Evolutionary conservation across 2,888 invertebrate genomes (phyloP), one percentile per base, ranked within the genome.

Genomic region (Ectemnius lituratus): DNA sequence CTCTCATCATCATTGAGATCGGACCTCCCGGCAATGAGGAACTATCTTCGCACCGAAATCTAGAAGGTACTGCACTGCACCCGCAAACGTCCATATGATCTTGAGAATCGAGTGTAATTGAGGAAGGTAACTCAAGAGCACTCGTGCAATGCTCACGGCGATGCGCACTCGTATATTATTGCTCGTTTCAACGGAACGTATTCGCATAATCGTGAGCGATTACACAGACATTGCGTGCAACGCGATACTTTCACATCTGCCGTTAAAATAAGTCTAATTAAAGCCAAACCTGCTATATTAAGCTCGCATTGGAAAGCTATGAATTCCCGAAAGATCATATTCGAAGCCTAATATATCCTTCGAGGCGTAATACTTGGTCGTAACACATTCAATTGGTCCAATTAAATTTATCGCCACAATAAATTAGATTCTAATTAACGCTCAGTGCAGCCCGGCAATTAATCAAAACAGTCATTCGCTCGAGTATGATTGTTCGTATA

Each of bases 1-100:
- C 66, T 70, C 68, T 72, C 62, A 75, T 75, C 75, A 70, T 75
- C 74, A 79, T 80, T 80, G 82, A 82, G 82, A 82, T 81, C 82
- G 66, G 71, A 76, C 70, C 81, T 73, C 75, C 70, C 60, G 82
- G 76, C 76, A 72, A 69, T 46, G 56, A 65, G 62, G 67, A 59
- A 11, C 37, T 79, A 82, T 81, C 82, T 82, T 64, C 70, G 67
- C 68, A 16, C 49, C 47, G 56, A 66, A 82, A 81, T 81, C 81
- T 82, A 81, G 70, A 76, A 82, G 37, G 37, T 6, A 11, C 37
- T 37, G 8, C 37, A 70, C 72, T 66, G 72, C 68, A 81, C 74
- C 63, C 59, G 69, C 78, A 62, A 76, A 78, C 72, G 69, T 68
- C 49, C 70, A 67, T 47, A 28, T 64, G 72, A 79, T 82, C 72